Percentiles rank a stretch among this genome's conserved stretches.
Evolutionary conservation across 2,888 invertebrate species (phyloP).

Genomic region (Marronus borbonicus): DNA sequence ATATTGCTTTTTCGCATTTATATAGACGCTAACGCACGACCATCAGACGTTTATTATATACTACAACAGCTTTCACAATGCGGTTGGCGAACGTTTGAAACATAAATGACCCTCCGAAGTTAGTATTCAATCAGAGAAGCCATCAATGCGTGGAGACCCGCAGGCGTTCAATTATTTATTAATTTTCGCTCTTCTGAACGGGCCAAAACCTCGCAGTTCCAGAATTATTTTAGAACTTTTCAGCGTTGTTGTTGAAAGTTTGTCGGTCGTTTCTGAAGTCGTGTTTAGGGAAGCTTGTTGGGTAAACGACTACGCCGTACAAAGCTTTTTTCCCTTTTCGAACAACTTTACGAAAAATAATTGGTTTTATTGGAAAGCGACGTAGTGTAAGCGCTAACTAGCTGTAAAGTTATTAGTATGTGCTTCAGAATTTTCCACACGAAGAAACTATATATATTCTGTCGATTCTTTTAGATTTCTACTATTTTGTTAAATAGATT

Average conservation of each 20-base stretch:
- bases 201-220: conserved; percentile 21
- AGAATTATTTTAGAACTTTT: conserved; percentile 47
- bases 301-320: neutral
- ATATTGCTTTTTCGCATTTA: neutral
- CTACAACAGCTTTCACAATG: neutral
- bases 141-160: conserved; percentile 61
- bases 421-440: no score
- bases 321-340: no score
- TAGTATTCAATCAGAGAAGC: conserved; percentile 63
- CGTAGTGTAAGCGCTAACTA: no score
- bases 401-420: no score
- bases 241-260: conserved; percentile 10
- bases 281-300: neutral
- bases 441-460: no score
- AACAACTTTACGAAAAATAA: no score
- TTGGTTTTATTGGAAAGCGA: no score
- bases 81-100: conserved; percentile 6
- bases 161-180: conserved; percentile 64
- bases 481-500: no score
- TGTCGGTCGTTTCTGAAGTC: conserved; percentile 6
- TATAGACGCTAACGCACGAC: neutral
- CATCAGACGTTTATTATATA: neutral
- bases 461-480: no score
- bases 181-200: conserved; percentile 62
- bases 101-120: conserved; percentile 58